phyloP scores from a whole-genome alignment of 2,888 invertebrate species.

The Tetragnatha montana region DNA sequence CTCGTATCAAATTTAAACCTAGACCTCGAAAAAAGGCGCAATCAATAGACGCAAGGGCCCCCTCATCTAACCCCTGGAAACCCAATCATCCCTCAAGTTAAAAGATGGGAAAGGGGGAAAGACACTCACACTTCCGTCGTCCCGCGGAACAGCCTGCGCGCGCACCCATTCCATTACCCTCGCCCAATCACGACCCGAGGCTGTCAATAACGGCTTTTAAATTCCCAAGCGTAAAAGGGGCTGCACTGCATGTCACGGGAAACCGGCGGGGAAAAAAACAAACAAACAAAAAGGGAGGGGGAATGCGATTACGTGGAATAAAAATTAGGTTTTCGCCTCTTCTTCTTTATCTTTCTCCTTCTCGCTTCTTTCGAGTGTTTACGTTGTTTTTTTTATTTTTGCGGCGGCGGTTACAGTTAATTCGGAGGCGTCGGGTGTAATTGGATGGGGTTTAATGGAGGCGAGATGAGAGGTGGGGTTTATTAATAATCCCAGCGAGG shows the following conservation, averaged over 20 bases:
- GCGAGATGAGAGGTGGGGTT: constrained; percentile 36
- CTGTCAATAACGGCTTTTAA: constrained; percentile 71
- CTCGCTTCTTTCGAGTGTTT: constrained; percentile 6
- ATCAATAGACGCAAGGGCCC: neutral
- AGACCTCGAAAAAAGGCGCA: neutral
- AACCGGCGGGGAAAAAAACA: constrained; percentile 32
- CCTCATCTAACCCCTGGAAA: neutral
- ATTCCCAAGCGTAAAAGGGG: constrained; percentile 65
- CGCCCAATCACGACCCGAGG: constrained; percentile 60
- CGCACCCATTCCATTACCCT: constrained; percentile 49
- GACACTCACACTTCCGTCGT: neutral
- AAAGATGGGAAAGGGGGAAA: neutral
- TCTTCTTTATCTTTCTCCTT: constrained; percentile 20
- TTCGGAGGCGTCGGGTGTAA: constrained; percentile 65
- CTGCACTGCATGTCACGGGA: constrained; percentile 63
- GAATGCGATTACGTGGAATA: constrained; percentile 68
- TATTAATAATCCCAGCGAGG: constrained; percentile 51
- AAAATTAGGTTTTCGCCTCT: constrained; percentile 60
- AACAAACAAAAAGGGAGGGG: constrained; percentile 17
- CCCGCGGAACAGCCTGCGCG: constrained; percentile 36
- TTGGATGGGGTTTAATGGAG: constrained; percentile 66
- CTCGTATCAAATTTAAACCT: neutral
- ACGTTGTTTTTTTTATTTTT: constrained; percentile 53
- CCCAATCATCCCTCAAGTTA: neutral
- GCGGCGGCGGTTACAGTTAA: constrained; percentile 31